These are phyloP conservation scores for Australoheros scitulus DNA, from an alignment of 2,113 vertebrate species.

Conservation along the genomic window DNA sequence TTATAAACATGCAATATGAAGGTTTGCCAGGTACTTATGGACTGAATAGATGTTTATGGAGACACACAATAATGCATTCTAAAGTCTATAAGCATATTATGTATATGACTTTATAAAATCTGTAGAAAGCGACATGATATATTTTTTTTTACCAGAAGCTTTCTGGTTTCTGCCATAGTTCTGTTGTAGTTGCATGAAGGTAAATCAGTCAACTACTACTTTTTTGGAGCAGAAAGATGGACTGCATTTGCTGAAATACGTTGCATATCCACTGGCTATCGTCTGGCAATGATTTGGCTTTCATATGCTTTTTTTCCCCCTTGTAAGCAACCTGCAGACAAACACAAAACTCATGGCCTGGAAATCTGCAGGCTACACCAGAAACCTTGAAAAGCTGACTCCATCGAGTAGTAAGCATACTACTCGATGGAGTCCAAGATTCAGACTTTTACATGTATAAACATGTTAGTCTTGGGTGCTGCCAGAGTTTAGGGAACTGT, in stretches of 20 bases:
- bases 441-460: conserved; percentile 2
- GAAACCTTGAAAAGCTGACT: not conserved
- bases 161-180: not conserved
- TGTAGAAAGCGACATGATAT: not conserved
- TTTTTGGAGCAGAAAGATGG: not conserved
- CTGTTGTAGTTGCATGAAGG: not conserved
- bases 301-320: not conserved
- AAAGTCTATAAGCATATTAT: not conserved
- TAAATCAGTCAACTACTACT: not conserved
- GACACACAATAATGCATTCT: not conserved
- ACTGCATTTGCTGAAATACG: not conserved
- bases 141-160: not conserved
- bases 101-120: not conserved
- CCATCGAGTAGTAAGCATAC: too few species aligned
- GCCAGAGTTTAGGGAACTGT: conserved; percentile 46
- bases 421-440: not conserved
- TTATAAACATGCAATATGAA: not conserved
- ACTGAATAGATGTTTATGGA: conserved; percentile 1
- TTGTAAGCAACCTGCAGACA: not conserved
- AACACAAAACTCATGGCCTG: not conserved
- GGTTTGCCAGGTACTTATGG: not conserved
- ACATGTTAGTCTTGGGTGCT: conserved; percentile 5
- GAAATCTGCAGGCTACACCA: not conserved
- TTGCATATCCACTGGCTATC: not conserved
- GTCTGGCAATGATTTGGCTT: not conserved